These are phyloP conservation scores for Montipora cactus DNA, from an alignment of 64 coral and sea anemone species.

Conservation along the genomic window DNA sequence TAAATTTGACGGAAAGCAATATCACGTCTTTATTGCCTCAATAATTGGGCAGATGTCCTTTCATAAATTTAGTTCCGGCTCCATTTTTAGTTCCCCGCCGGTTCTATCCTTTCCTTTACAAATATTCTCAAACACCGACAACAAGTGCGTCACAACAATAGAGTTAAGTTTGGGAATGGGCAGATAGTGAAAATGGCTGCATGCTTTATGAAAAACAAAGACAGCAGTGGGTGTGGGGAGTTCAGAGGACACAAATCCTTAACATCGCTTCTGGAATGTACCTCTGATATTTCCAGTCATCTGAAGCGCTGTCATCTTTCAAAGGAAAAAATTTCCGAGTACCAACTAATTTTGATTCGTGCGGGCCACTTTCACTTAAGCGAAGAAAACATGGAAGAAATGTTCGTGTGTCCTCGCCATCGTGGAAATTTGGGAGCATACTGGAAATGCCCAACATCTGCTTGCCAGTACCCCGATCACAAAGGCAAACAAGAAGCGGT, in stretches of 20 bases:
- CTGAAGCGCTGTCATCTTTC: neutral
- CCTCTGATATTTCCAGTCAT: neutral
- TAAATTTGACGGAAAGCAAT: too few relatives aligned
- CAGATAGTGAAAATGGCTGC: neutral
- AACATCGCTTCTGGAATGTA: neutral
- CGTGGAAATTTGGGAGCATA: neutral
- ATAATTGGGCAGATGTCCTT: neutral
- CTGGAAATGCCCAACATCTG: neutral
- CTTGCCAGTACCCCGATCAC: neutral
- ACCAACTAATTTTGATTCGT: neutral
- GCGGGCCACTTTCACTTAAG: too few relatives aligned
- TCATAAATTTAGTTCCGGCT: neutral
- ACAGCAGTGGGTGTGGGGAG: neutral
- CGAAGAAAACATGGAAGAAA: neutral
- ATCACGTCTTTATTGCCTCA: neutral
- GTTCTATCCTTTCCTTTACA: neutral
- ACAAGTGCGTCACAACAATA: neutral
- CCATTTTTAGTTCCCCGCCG: neutral
- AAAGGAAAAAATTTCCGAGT: neutral
- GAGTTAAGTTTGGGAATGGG: neutral
- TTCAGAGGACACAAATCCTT: neutral
- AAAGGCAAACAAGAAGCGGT: neutral
- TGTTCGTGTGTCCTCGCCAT: neutral
- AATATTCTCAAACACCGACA: neutral
- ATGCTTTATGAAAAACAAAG: neutral